Evolutionary conservation across 1,140 invertebrate species (phyloP).

Genomic region (Zaprionus africanus): DNA sequence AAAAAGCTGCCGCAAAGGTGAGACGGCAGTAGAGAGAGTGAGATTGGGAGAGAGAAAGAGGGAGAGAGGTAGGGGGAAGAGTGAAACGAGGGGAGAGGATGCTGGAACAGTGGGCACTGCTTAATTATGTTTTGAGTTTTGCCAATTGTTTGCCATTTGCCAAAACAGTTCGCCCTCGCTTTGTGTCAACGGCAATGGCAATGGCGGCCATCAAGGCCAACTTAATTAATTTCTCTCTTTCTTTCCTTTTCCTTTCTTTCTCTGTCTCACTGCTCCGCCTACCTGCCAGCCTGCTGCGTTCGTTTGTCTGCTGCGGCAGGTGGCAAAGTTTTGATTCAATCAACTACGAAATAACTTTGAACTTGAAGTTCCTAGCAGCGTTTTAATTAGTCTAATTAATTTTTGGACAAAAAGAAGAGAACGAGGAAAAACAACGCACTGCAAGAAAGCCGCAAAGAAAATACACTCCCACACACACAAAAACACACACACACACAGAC

Average conservation of each 20-base stretch:
- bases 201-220: slow-evolving; percentile 41
- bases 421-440: not conserved
- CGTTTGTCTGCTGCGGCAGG: slow-evolving; percentile 35
- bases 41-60: not conserved
- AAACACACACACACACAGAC: not conserved
- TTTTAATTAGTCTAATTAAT: slow-evolving; percentile 81
- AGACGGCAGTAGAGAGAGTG: slow-evolving; percentile 3
- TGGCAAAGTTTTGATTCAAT: slow-evolving; percentile 79
- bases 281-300: not conserved
- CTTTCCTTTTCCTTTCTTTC: not conserved
- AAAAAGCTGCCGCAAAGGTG: slow-evolving; percentile 26
- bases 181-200: slow-evolving; percentile 8
- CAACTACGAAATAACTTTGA: slow-evolving; percentile 72
- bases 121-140: slow-evolving; percentile 76
- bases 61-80: not conserved
- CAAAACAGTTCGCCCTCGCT: slow-evolving; percentile 29
- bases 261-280: not conserved
- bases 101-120: slow-evolving; percentile 14
- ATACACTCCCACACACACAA: not conserved
- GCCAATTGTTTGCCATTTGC: slow-evolving; percentile 62
- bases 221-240: slow-evolving; percentile 71
- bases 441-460: slow-evolving; percentile 21
- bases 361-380: slow-evolving; percentile 61
- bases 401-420: slow-evolving; percentile 58
- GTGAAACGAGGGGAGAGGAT: slow-evolving; percentile 15